Evolutionary conservation across 2,797 vertebrate genomes (phyloP), one percentile per base, ranked within the genome.

Genomic region (Intellagama lesueurii): DNA sequence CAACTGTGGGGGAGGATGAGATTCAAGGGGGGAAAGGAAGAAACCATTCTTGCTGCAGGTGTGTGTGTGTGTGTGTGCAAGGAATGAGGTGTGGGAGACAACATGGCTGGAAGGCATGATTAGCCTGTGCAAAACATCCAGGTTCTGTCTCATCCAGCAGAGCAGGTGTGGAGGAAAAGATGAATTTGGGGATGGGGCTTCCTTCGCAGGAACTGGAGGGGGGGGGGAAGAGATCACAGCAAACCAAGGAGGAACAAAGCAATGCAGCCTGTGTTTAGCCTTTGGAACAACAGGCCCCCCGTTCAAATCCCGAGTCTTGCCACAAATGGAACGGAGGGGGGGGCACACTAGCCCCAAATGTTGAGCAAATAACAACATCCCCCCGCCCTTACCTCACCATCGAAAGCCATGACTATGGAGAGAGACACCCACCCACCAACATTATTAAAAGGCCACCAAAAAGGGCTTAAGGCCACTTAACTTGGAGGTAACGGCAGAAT

Each of bases 141-240:
- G 0, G 2, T 19, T 7, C 77, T 32, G 70, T 66, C 49, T 68
- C 35, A 8, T 24, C 70, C 35, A 17, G 35, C 79, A 73, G n/a
- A 26, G 47, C 86, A 72, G 78, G 79, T 75, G 78, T 64, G 26
- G 7, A n/a, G 69, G 6, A 9, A 19, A 26, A 14, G 86, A 4
- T 4, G 7, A 24, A n/a, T 35, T 7, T 2, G 52, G 30, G 5
- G 17, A 19, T 44, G 2, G 28, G 14, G 52, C 52, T 56, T 14
- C 52, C 11, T 11, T 22, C 2, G 2, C 5, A 0, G 1, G 7
- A 4, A 2, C 6, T 56, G 6, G 44, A n/a, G n/a, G n/a, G 80
- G 7, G 30, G 16, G 1, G 73, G 30, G 26, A 1, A 26, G 47
- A n/a, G 6, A 16, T 1, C 14, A 28, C 4, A 49, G 12, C 5